Base-by-base conservation (phyloP, 2,888 invertebrate genomes). In the Cantharis nigra region DNA sequence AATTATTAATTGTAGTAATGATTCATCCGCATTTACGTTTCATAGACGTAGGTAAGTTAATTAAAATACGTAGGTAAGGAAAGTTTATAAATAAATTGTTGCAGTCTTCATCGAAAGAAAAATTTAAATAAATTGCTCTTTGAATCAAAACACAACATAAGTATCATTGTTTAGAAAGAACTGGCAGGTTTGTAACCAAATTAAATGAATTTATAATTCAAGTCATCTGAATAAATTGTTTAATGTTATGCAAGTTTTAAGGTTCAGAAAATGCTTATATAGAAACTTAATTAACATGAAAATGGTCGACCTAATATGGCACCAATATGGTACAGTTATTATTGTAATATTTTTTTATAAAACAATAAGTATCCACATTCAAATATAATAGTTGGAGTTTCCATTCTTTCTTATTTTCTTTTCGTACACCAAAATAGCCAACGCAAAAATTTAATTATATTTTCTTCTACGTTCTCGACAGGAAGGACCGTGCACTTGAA, bases 1-100 rank as follows among this genome's bases (percentile, higher is more conserved):
- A 79, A 79, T 75, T 79, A 79, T 79, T 78, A 79, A 79, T 77
- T 77, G 69, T 30, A 77, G 70, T 71, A 76, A 71, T 79, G 79
- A 79, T 75, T 79, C 79, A 79, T 73, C 30, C 70, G 63, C 76
- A 74, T 78, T 78, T 78, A 49, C 76, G 75, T 79, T 70, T 75
- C 70, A 64, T 30, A 72, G 67, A 79, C 72, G 78, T 76, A 79
- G 78, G 79, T 72, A 80, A 81, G 80, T 80, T 80, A 79, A 81
- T 81, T 77, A 77, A 75, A 76, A 78, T 63, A 71, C 77, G 80
- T 81, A 74, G 80, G 81, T 78, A 80, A 73, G 77, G 77, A 80
- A 80, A 78, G 81, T 81, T 75, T 81, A 81, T 80, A 80, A 81
- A 81, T 81, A 79, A 80, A 78, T 73, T 78, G 78, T 77, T 78